Conservation (phyloP, 2,888 invertebrate species). For the Allophyes oxyacanthae region DNA sequence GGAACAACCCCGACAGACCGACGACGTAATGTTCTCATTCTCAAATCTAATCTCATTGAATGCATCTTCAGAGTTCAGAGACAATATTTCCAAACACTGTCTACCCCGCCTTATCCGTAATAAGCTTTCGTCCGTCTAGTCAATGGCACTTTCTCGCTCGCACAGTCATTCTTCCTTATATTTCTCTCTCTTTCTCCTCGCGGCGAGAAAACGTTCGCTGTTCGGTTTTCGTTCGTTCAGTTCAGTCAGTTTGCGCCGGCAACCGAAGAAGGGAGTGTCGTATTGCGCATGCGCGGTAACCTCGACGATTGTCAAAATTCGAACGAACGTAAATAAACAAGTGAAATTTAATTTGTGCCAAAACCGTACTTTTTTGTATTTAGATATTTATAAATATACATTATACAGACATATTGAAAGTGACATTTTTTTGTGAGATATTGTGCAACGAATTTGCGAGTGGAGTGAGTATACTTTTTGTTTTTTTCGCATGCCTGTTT, state of each 20-base stretch:
- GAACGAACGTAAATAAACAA: conserved; percentile 84
- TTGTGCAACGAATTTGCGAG: conserved; percentile 80
- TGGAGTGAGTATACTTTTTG: conserved; percentile 80
- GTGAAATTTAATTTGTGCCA: conserved; percentile 74
- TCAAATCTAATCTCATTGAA: conserved; percentile 38
- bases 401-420: conserved; percentile 48
- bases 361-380: conserved; percentile 55
- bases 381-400: conserved; percentile 48
- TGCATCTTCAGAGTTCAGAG: conserved; percentile 32
- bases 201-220: conserved; percentile 45
- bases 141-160: conserved; percentile 44
- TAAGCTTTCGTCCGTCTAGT: conserved; percentile 45
- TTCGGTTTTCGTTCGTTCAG: conserved; percentile 58
- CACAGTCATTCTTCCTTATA: conserved; percentile 34
- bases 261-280: conserved; percentile 63
- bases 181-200: conserved; percentile 31
- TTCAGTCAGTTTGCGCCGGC: conserved; percentile 76
- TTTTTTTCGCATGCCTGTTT: conserved; percentile 73
- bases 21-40: conserved; percentile 25
- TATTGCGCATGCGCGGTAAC: conserved; percentile 78
- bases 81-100: conserved; percentile 34
- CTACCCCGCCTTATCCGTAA: conserved; percentile 42
- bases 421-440: conserved; percentile 64
- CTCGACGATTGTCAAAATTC: conserved; percentile 75
- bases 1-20: conserved; percentile 30